Percentiles rank a stretch among this genome's conserved stretches.
Evolutionary conservation across 2,888 invertebrate genomes (phyloP).

Genomic region (Conus canariensis): DNA sequence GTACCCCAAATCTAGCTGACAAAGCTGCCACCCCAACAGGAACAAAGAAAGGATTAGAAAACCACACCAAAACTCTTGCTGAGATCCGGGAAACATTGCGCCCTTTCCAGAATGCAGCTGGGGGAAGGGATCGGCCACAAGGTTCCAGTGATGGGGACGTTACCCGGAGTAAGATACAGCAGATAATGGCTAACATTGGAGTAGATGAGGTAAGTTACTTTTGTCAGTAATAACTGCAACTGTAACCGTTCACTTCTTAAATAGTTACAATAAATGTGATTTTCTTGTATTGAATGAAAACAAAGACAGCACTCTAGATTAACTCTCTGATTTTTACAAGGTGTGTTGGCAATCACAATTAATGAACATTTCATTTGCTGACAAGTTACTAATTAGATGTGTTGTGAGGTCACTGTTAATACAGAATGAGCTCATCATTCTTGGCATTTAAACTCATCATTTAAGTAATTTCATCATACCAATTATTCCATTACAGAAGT

Average conservation of each 20-base stretch:
- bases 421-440: too few species aligned
- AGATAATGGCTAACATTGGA: conserved; percentile 51
- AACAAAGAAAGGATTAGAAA: conserved; percentile 47
- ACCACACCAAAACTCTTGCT: conserved; percentile 92
- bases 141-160: conserved; percentile 48
- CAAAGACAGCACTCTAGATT: too few species aligned
- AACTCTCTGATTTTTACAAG: too few species aligned
- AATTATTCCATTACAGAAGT: too few species aligned
- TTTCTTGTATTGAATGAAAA: too few species aligned
- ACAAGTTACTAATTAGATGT: too few species aligned
- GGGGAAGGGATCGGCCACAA: conserved; percentile 49
- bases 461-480: too few species aligned
- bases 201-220: conserved; percentile 59
- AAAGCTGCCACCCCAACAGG: conserved; percentile 47
- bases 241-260: not conserved
- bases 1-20: conserved; percentile 58
- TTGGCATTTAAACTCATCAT: too few species aligned
- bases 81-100: conserved; percentile 90
- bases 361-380: too few species aligned
- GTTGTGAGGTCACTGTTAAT: too few species aligned
- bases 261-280: too few species aligned
- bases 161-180: conserved; percentile 53
- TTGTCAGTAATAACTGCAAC: not conserved
- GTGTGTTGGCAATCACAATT: too few species aligned
- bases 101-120: conserved; percentile 81